Evolutionary conservation across 1,140 invertebrate genomes (phyloP).

Genomic region (Aphaenogaster ashmeadi): DNA sequence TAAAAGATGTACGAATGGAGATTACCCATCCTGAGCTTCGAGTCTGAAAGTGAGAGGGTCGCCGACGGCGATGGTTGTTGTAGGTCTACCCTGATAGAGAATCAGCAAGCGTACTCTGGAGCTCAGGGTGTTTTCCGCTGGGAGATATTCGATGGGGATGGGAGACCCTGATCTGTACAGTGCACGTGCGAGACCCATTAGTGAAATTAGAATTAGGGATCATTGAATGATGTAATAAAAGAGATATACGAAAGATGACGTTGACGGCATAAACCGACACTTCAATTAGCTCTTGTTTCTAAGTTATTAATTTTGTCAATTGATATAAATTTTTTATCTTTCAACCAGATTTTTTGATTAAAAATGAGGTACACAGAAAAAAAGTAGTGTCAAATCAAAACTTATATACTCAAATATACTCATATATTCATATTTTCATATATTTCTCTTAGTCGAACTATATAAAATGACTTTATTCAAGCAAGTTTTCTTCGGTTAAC

Average conservation of each 20-base stretch:
- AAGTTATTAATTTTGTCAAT: conserved; percentile 11
- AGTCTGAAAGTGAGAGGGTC: conserved; percentile 96
- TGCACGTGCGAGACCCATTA: conserved; percentile 53
- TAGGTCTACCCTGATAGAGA: conserved; percentile 95
- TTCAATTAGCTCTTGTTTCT: conserved; percentile 2
- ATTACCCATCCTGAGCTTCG: conserved; percentile 93
- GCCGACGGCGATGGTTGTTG: conserved; percentile 97
- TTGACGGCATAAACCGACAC: no score
- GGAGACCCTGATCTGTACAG: conserved; percentile 93
- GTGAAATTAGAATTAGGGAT: conserved; percentile 40
- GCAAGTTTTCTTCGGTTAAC: no score
- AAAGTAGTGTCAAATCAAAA: no score
- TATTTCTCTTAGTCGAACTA: no score
- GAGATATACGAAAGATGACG: background rate
- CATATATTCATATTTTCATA: no score
- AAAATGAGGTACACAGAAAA: background rate
- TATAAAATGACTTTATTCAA: no score
- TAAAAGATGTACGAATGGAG: background rate
- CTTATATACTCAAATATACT: no score
- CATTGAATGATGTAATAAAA: background rate
- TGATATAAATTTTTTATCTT: background rate
- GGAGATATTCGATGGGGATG: conserved; percentile 96
- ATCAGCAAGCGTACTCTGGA: conserved; percentile 95
- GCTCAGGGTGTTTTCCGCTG: conserved; percentile 95
- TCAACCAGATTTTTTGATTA: background rate